Conservation (phyloP, 2,888 invertebrate species). For the Mechanitis mazaeus region DNA sequence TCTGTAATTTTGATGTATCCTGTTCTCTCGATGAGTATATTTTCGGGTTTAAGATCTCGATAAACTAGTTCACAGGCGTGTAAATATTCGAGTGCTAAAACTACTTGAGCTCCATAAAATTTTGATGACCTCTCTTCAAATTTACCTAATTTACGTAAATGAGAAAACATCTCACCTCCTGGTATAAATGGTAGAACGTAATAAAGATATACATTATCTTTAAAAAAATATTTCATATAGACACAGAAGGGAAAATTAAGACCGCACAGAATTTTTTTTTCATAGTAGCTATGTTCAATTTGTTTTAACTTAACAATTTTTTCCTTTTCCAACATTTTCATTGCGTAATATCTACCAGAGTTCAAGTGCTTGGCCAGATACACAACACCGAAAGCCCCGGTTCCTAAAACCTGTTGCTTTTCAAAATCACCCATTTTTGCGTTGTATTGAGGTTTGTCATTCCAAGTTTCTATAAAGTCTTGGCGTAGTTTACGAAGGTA, state of each 20-base stretch:
- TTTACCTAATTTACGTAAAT: conserved; percentile 79
- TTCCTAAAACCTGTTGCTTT: conserved; percentile 84
- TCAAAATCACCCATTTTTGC: conserved; percentile 80
- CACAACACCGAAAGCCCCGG: conserved; percentile 94
- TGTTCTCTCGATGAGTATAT: conserved; percentile 85
- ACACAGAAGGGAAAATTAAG: conserved; percentile 93
- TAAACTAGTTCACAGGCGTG: conserved; percentile 92
- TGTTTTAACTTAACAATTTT: conserved; percentile 92
- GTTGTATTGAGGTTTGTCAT: conserved; percentile 43
- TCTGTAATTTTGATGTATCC: conserved; percentile 93
- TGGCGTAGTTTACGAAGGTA: conserved; percentile 55
- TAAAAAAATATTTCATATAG: conserved; percentile 88
- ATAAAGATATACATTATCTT: conserved; percentile 90
- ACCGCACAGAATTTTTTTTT: conserved; percentile 91
- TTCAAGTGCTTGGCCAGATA: conserved; percentile 79
- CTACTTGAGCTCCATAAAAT: conserved; percentile 94
- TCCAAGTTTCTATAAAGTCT: conserved; percentile 65
- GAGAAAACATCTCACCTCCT: conserved; percentile 92
- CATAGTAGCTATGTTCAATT: conserved; percentile 90
- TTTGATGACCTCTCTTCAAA: conserved; percentile 86
- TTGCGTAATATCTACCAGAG: conserved; percentile 82
- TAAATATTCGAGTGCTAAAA: conserved; percentile 92
- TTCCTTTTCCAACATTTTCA: conserved; percentile 92
- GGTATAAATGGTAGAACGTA: conserved; percentile 87
- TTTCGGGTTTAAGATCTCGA: conserved; percentile 94